Base-by-base conservation (phyloP, 1,140 invertebrate genomes). In the Conus ventricosus region DNA sequence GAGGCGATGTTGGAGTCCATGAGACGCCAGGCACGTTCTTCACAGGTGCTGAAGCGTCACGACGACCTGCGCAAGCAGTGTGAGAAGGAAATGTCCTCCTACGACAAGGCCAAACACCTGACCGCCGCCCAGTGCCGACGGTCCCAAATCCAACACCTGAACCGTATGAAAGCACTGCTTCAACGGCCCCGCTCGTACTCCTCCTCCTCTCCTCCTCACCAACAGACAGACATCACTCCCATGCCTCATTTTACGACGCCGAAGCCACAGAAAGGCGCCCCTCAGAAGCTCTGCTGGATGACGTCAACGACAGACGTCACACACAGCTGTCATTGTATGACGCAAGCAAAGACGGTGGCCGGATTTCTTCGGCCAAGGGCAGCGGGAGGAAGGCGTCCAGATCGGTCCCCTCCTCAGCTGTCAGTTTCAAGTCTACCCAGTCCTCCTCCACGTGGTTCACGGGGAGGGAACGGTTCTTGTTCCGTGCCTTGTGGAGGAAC, bases 21-120 rank as follows among this genome's bases (percentile, higher is more conserved):
- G 87, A 11, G 87, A 13, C 78, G 80, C 27, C 57, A 88, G 63
- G 54, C 80, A 54, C 87, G 81, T n/a, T 75, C 80, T 25, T 81
- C 87, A 0, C 51, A 57, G 39, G 81, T 88, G 39, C 81, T 88
- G 20, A 57, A 81, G 25, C 87, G 87, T 51, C 87, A 88, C 60
- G 87, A 88, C n/a, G 87, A 88, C 82, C 87, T 88, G 20, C 87
- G 87, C 67, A 88, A 84, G 57, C 87, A 88, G 87, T 88, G 87
- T n/a, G 87, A 88, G 67, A 83, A 53, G 23, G 87, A 88, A 54
- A 63, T 88, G 63, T 13, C 20, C 53, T 25, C 13, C 5, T 82
- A 86, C 55, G 84, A 85, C 11, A 51, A 76, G 27, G 78, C 78
- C 53, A 63, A 86, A 25, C 53, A 78, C n/a, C 55, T 85, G 54